These are phyloP conservation scores for Panagrolaimus sp. DNA, from an alignment of 1,140 invertebrate genomes.

Conservation along the genomic window DNA sequence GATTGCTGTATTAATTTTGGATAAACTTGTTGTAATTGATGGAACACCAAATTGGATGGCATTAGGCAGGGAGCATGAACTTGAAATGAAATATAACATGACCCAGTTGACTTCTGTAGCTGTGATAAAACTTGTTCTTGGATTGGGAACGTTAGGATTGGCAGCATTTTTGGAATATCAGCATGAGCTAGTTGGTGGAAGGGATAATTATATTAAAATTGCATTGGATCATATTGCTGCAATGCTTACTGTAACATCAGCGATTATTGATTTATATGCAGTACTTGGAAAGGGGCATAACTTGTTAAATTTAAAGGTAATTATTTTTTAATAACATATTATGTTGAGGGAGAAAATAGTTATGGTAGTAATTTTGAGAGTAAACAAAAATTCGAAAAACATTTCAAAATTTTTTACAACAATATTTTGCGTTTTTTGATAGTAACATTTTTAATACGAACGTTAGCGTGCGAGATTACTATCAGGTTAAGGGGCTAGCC, in stretches of 20 bases:
- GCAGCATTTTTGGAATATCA: conserved; percentile 54
- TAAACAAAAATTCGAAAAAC: too few species aligned
- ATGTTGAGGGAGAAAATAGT: too few species aligned
- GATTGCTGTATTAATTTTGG: conserved; percentile 44
- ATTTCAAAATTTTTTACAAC: too few species aligned
- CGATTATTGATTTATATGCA: conserved; percentile 49
- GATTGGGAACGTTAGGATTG: conserved; percentile 42
- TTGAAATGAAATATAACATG: conserved; percentile 33
- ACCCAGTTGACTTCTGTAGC: conserved; percentile 37
- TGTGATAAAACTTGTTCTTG: conserved; percentile 44
- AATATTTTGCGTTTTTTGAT: too few species aligned
- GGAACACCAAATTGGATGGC: conserved; percentile 32
- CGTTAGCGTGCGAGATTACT: too few species aligned
- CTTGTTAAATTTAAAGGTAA: conserved; percentile 53
- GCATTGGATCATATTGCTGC: conserved; percentile 54
- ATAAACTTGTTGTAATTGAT: conserved; percentile 45
- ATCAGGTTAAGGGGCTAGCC: conserved; percentile 53
- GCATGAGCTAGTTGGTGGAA: conserved; percentile 45
- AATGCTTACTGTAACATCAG: conserved; percentile 48
- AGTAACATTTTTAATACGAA: too few species aligned
- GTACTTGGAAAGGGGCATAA: conserved; percentile 36
- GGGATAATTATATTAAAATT: conserved; percentile 56
- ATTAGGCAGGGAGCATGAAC: conserved; percentile 35
- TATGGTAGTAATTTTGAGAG: not conserved
- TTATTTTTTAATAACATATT: not conserved